Conservation (phyloP, 2,113 vertebrate genomes). For the Eretmodus cyanostictus region DNA sequence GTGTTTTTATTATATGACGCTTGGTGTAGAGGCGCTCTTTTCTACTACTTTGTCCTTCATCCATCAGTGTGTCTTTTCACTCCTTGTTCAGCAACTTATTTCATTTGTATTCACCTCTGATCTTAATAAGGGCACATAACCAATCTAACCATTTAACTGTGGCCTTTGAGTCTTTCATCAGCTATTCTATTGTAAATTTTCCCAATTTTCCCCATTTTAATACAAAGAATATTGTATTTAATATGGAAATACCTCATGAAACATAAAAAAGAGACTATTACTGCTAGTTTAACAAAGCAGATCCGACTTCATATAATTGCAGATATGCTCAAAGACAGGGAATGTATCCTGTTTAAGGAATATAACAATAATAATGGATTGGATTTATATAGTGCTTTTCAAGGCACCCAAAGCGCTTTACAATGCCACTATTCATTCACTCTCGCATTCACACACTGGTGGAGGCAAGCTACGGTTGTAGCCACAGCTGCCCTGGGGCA, state of each 20-base stretch:
- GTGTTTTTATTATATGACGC: neutral
- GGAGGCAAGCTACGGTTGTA: no score
- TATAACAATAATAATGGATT: neutral
- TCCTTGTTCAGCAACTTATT: neutral
- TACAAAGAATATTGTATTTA: neutral
- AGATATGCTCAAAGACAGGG: neutral
- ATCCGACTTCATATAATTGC: neutral
- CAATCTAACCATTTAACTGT: neutral
- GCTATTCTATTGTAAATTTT: neutral
- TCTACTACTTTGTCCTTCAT: neutral
- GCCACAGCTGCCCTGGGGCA: no score
- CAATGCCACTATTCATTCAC: no score
- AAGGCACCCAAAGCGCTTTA: no score
- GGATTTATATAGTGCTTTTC: no score
- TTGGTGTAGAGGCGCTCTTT: neutral
- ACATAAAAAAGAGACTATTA: neutral
- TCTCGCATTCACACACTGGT: no score
- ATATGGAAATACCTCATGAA: neutral
- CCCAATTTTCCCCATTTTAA: neutral
- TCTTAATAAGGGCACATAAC: neutral
- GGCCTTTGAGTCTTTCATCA: neutral
- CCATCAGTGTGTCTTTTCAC: neutral
- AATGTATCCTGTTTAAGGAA: neutral
- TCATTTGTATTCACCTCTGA: neutral
- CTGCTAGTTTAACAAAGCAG: neutral